phyloP scores from a whole-genome alignment of 92 coral and sea anemone species.

The Palythoa grandiflora region DNA sequence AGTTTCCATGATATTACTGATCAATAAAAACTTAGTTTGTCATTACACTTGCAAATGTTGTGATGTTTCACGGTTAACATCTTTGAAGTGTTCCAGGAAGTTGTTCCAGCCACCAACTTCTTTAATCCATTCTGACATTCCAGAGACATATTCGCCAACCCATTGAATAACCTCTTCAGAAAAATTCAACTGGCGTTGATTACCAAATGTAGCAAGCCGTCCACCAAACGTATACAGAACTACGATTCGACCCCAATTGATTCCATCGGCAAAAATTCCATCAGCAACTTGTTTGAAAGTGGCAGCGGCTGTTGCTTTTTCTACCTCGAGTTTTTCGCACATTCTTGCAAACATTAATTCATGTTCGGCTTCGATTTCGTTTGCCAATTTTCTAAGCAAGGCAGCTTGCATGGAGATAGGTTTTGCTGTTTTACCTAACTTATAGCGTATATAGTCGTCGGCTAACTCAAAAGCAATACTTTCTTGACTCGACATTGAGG shows the following conservation, averaged over 20 bases:
- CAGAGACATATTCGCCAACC: too few species aligned
- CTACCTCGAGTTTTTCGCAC: conserved; percentile 69
- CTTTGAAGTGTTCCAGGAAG: too few species aligned
- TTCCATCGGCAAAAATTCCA: conserved; percentile 71
- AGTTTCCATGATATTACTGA: too few species aligned
- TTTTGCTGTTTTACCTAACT: conserved; percentile 63
- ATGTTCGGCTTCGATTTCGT: conserved; percentile 78
- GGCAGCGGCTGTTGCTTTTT: conserved; percentile 49
- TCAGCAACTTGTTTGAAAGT: conserved; percentile 76
- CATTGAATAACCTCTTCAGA: too few species aligned
- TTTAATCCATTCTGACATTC: too few species aligned
- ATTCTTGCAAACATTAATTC: conserved; percentile 73
- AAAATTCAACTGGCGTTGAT: too few species aligned
- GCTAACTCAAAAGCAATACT: conserved; percentile 76
- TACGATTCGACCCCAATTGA: conserved; percentile 82
- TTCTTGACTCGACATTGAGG: conserved; percentile 31
- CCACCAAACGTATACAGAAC: too few species aligned
- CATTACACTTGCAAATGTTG: too few species aligned
- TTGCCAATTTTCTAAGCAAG: conserved; percentile 71
- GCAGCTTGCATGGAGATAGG: conserved; percentile 64
- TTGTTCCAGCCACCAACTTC: too few species aligned
- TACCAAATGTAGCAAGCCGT: too few species aligned
- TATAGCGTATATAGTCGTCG: conserved; percentile 73
- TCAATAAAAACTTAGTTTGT: too few species aligned
- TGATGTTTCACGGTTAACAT: too few species aligned